Evolutionary conservation across 2,888 invertebrate species (phyloP).

Genomic region (Gortyna flavago): DNA sequence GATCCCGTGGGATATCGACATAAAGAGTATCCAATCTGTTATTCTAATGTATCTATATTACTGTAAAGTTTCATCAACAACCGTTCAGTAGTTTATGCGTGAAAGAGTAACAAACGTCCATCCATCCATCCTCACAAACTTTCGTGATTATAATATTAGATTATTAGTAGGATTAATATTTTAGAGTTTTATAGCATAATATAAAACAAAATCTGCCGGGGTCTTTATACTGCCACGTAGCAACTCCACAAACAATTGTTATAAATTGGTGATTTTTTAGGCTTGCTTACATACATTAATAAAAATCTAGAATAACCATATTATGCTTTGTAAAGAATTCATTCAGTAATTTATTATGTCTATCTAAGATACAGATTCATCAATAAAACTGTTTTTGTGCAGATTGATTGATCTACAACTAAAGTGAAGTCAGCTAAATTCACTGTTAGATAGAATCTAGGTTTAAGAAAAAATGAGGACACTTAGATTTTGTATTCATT

Average conservation of each 20-base stretch:
- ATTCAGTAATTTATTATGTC: neutral
- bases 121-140: too few species aligned
- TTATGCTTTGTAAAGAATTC: neutral
- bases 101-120: too few species aligned
- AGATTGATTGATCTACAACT: slow-evolving; percentile 4
- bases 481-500: neutral
- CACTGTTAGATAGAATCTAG: neutral
- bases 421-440: neutral
- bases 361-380: neutral
- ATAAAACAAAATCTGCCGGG: neutral
- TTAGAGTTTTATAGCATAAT: neutral
- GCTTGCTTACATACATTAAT: neutral
- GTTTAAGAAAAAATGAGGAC: slow-evolving; percentile 10
- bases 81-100: too few species aligned
- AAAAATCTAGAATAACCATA: neutral
- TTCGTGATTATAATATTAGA: too few species aligned
- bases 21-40: too few species aligned
- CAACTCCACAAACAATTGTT: neutral
- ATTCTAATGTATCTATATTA: too few species aligned
- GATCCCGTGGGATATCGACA: too few species aligned
- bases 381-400: neutral
- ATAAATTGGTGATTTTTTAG: neutral
- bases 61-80: too few species aligned
- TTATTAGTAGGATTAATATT: neutral
- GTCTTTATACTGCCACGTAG: neutral